Evolutionary conservation across 2,888 invertebrate genomes (phyloP).

Genomic region (Calameuta filiformis): DNA sequence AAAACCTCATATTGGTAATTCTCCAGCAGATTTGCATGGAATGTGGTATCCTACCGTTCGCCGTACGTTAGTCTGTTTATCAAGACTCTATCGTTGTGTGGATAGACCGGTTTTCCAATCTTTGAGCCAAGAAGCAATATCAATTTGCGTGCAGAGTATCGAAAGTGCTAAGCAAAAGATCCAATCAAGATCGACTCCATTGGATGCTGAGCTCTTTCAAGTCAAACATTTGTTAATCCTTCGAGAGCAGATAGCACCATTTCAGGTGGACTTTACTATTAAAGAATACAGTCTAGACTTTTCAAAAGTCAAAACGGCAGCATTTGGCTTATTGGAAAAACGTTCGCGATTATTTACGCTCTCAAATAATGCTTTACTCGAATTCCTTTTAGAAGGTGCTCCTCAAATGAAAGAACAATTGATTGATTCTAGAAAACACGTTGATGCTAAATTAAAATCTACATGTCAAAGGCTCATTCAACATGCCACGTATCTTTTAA

Average conservation of each 20-base stretch:
- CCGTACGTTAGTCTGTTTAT: slow-evolving; percentile 92
- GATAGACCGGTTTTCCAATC: slow-evolving; percentile 97
- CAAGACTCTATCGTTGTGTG: slow-evolving; percentile 91
- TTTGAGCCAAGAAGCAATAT: slow-evolving; percentile 94
- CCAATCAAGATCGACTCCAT: slow-evolving; percentile 76
- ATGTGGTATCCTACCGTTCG: slow-evolving; percentile 99
- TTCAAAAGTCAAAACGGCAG: slow-evolving; percentile 89
- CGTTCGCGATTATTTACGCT: slow-evolving; percentile 83
- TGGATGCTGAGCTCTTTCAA: slow-evolving; percentile 97
- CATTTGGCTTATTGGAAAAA: slow-evolving; percentile 80
- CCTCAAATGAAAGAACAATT: slow-evolving; percentile 93
- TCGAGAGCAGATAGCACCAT: slow-evolving; percentile 97
- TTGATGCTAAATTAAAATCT: slow-evolving; percentile 90
- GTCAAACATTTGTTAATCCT: slow-evolving; percentile 97
- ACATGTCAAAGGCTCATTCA: slow-evolving; percentile 91
- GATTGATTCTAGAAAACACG: slow-evolving; percentile 94
- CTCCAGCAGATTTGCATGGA: slow-evolving; percentile 96
- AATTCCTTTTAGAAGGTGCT: slow-evolving; percentile 92
- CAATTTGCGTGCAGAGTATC: slow-evolving; percentile 91
- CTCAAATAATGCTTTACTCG: slow-evolving; percentile 91
- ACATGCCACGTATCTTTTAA: slow-evolving; percentile 79
- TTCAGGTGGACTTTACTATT: slow-evolving; percentile 93
- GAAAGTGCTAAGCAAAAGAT: slow-evolving; percentile 85
- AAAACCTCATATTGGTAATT: slow-evolving; percentile 69
- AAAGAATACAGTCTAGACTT: slow-evolving; percentile 96